A percentile compares a stretch with the other conserved stretches of the same genome.
Conservation (phyloP, 1,140 invertebrate species). For the Saccostrea cuccullata region DNA sequence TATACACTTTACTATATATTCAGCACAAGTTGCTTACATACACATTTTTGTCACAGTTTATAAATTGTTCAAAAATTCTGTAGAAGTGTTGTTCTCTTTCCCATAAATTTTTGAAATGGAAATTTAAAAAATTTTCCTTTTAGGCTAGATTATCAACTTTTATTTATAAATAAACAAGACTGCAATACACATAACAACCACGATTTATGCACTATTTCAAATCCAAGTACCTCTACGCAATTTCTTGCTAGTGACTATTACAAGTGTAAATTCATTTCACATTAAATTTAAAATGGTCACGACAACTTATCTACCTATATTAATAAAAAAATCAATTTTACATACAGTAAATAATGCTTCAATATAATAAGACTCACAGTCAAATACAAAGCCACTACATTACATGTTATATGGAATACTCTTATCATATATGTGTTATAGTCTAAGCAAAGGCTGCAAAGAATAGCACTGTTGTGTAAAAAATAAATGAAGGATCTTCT, state of each 20-base stretch:
- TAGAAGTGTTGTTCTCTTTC: not conserved
- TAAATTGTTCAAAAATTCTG: not conserved
- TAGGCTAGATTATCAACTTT: not conserved
- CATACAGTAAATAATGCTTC: not conserved
- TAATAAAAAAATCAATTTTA: not conserved
- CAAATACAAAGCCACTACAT: not conserved
- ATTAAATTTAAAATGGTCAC: too few relatives aligned
- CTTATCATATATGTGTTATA: not conserved
- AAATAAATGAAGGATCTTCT: not conserved
- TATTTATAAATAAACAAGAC: not conserved
- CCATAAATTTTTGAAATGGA: not conserved
- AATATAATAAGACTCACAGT: not conserved
- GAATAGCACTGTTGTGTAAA: not conserved
- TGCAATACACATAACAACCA: not conserved
- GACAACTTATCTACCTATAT: too few relatives aligned
- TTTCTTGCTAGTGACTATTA: not conserved
- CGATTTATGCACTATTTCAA: not conserved
- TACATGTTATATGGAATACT: not conserved
- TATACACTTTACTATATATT: not conserved
- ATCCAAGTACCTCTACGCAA: not conserved
- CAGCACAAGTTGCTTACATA: not conserved
- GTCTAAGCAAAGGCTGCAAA: not conserved
- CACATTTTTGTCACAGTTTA: not conserved
- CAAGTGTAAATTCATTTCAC: too few relatives aligned
- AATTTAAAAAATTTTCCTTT: not conserved